These are phyloP conservation scores for Galeruca laticollis DNA, from an alignment of 2,888 invertebrate genomes.

Conservation along the genomic window DNA sequence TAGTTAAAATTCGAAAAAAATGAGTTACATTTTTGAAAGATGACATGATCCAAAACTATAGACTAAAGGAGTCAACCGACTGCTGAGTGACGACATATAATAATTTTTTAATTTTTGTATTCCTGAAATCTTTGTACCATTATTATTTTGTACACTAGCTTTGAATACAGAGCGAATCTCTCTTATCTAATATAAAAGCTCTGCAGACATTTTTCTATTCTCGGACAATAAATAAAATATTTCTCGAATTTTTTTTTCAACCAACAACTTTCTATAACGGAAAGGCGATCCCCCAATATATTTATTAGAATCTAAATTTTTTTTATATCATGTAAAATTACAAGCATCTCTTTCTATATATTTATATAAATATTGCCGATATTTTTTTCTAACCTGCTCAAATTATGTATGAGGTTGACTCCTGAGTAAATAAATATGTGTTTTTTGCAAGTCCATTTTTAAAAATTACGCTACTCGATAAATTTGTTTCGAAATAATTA, in stretches of 20 bases:
- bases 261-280: constrained; percentile 55
- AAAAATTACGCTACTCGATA: background rate
- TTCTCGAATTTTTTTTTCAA: constrained; percentile 50
- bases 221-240: constrained; percentile 53
- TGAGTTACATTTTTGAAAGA: constrained; percentile 22
- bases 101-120: constrained; percentile 46
- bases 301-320: constrained; percentile 40
- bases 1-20: too few relatives aligned
- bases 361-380: constrained; percentile 46
- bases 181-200: constrained; percentile 47
- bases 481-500: background rate
- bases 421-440: constrained; percentile 62
- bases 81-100: constrained; percentile 51
- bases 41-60: constrained; percentile 33
- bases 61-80: constrained; percentile 61
- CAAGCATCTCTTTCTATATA: constrained; percentile 39
- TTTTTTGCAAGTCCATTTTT: constrained; percentile 49
- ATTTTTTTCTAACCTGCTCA: constrained; percentile 49
- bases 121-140: constrained; percentile 67
- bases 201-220: constrained; percentile 43
- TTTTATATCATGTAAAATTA: constrained; percentile 43
- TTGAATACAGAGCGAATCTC: constrained; percentile 43
- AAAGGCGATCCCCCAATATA: constrained; percentile 53
- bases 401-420: constrained; percentile 58
- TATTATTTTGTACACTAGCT: constrained; percentile 61